Evolutionary conservation across 2,888 invertebrate species (phyloP), one percentile per base, ranked within the genome.

Genomic region (Trachelus troglodyta): DNA sequence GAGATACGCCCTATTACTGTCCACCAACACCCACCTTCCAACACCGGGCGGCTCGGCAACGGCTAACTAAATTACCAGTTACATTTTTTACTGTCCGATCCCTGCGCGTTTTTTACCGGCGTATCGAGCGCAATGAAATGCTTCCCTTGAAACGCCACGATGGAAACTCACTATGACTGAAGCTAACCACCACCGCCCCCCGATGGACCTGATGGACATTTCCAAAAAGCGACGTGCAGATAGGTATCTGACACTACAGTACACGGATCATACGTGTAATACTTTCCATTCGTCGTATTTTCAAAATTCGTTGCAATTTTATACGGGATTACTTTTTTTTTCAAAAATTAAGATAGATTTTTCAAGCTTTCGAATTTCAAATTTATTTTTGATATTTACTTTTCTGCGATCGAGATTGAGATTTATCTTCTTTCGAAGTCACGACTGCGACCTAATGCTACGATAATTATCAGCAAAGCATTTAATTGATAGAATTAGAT

Each of bases 11-110:
- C 90, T 90, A 90, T 91, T 90, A 91, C 90, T 89, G 89, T 89
- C 89, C 85, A 86, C 87, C 88, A 87, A 88, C 88, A 87, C 85
- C 87, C 85, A 81, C 81, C 79, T 75, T 74, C 80, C 81, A 71
- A 31, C 71, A 75, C 81, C 82, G 81, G 80, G 74, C 87, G 86
- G 87, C 86, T 88, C 87, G 56, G 88, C 87, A 88, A 88, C 87
- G 87, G 89, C 90, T 90, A 90, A 91, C 90, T 89, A 90, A 90
- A 91, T 91, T 90, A 90, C 90, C 90, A 90, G 90, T 90, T 90
- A 91, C 89, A 90, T 89, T 90, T 90, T 90, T 91, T 91, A 90
- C 89, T 89, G 90, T 90, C 90, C 88, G 87, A 88, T 89, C 81
- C 87, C 86, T 85, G 86, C 79, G 80, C 87, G 85, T 87, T 89